Evolutionary conservation across 2,797 vertebrate genomes (phyloP), one percentile per base, ranked within the genome.

Genomic region (Pogonophryne albipinna): DNA sequence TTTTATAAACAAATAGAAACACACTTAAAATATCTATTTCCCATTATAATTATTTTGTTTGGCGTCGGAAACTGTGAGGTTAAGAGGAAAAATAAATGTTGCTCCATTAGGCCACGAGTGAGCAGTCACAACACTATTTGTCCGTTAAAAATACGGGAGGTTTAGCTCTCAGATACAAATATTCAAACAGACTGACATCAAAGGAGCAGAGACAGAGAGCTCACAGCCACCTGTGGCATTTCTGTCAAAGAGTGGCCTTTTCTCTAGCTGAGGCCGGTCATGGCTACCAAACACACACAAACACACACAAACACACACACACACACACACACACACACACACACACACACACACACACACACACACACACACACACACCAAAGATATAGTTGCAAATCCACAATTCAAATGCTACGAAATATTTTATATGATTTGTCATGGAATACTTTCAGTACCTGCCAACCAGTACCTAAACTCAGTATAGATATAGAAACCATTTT

Each of bases 161-260:
- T 85, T 86, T 73, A 61, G 57, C 74, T 78, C 71, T 71, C 51
- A 68, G 66, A 81, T 82, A 74, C 49, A 79, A 89, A 86, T 78
- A 83, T 78, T 63, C 69, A 83, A 76, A 76, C 64, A 71, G 77
- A 74, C 79, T 47, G 78, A 82, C 80, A 87, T 89, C 80, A 93
- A 92, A 93, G 80, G 47, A 73, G 86, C 85, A 71, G 87, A 76
- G 87, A 74, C 79, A 80, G 75, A 88, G 80, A 80, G 75, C 83
- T 82, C 90, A 85, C 75, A 74, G 85, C 86, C 86, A 86, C 82
- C 83, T 83, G 81, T 91, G 78, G 89, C 74, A 89, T 87, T 87
- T 80, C 85, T 92, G 78, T 87, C 74, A 90, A 91, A 86, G 74
- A 79, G 74, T 92, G 82, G 77, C 84, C 85, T 89, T 92, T 87